Evolutionary conservation across 2,113 vertebrate genomes (phyloP).

Genomic region (Mustela nigripes): DNA sequence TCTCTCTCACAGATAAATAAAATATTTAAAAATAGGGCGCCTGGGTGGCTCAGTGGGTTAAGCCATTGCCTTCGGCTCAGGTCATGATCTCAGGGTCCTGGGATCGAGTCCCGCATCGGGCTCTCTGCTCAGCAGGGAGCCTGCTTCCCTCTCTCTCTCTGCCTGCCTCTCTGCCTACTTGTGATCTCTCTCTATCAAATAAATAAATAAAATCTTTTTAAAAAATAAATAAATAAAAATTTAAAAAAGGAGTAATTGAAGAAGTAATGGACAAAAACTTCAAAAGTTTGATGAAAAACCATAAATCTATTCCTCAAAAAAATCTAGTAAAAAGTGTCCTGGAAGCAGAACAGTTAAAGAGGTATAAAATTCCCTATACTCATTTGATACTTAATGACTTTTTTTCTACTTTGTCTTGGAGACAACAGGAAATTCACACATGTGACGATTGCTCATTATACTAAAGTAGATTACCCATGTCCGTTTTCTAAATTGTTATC

Average conservation of each 20-base stretch:
- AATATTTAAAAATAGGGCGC: neutral
- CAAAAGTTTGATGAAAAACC: neutral
- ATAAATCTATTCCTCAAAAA: neutral
- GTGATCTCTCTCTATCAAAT: too few relatives aligned
- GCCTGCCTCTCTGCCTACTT: too few relatives aligned
- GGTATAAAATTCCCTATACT: neutral
- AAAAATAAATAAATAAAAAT: too few relatives aligned
- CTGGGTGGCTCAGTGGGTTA: too few relatives aligned
- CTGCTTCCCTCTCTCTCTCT: too few relatives aligned
- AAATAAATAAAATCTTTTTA: neutral
- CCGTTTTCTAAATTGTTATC: neutral
- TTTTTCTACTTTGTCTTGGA: neutral
- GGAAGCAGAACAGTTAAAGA: neutral
- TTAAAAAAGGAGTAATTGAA: neutral
- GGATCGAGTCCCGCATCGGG: too few relatives aligned
- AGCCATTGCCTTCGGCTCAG: too few relatives aligned
- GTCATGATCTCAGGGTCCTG: too few relatives aligned
- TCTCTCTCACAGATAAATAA: neutral
- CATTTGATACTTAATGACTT: neutral
- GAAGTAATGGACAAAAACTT: neutral
- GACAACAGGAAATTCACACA: neutral
- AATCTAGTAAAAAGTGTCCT: neutral
- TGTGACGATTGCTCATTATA: neutral
- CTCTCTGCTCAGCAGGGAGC: too few relatives aligned
- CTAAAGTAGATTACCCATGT: neutral